Base-by-base conservation (phyloP, 2,113 vertebrate genomes). In the Leiothrix lutea region DNA sequence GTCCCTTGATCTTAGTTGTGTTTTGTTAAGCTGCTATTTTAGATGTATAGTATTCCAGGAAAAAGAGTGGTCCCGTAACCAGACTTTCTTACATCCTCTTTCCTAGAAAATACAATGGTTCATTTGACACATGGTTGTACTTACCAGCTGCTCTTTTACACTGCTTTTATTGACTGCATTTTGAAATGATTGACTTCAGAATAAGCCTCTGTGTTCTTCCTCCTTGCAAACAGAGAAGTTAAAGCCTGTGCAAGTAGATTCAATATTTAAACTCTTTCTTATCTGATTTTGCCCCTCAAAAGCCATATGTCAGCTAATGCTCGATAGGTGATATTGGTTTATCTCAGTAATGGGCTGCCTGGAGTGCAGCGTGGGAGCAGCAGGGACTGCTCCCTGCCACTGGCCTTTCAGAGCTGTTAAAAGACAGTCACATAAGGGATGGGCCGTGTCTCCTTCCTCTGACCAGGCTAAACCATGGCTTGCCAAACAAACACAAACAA, bases 11-110 rank as follows among this genome's bases (percentile, higher is more conserved):
- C 65, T 85, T 81, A 38, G 31, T 38, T n/a, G 66, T 77, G 78
- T 80, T 94, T 75, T 84, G 45, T 92, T 87, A 94, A 91, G 62
- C 62, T 92, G 35, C 47, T 92, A 21, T 87, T 94, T 96, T 70
- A 94, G 56, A 62, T 0, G 0, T 65, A 36, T 23, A 82, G 33
- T 66, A 88, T 93, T 96, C 86, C 95, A 88, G 88, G 79, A 92
- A 93, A 93, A 78, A 80, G 51, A 94, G 57, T 35, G 42, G 8
- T 65, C 71, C 71, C 70, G 58, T 77, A 69, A 40, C 80, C 36
- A 90, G 84, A 36, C 20, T 77, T 92, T 38, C 62, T 90, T 69
- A 88, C 57, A 82, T 77, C 64, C 53, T 60, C 40, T 73, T 83
- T 93, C 62, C 71, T 96, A 58, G 90, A 91, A 95, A 91, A 91